Base-by-base conservation (phyloP, 2,797 vertebrate species). In the Argentina silus region DNA sequence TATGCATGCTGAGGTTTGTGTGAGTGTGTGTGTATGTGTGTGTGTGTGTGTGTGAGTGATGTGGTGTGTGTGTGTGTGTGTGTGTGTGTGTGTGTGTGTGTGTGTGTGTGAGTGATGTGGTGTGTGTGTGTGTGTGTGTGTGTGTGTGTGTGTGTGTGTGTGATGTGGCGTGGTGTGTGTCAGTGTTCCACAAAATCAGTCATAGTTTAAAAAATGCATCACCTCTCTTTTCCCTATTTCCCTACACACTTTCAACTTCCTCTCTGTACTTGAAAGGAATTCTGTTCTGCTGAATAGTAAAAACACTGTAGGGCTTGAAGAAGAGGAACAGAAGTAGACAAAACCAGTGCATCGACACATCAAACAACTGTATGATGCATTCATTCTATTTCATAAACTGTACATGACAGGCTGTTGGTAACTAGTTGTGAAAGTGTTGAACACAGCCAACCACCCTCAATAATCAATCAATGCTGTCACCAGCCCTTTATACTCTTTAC, bases 161-260 rank as follows among this genome's bases (percentile, higher is more conserved):
- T 51, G 27, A 36, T 36, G 27, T 7, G 56, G 27, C 10, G 9
- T 59, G 56, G 27, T 21, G 9, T 59, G 19, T n/a, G 11, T 17
- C 14, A 36, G 21, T 19, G 14, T 51, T 50, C 21, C 12, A 53
- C 21, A 53, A 42, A 17, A 36, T 36, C 8, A 51, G 3, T 44
- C 19, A 17, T 11, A 11, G 1, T 15, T 36, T 14, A 67, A 48
- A 36, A 67, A 51, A 15, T 6, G 45, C 36, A 50, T 50, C 2
- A 2, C 19, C 19, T 14, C 12, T 51, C 47, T 47, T 42, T 36
- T 36, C 12, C 36, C 23, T 36, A 12, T 7, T 6, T 7, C 23
- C 21, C 57, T 23, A 60, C 21, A 59, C 19, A 7, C 47, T 67
- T 67, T 50, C 47, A 67, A 50, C 65, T n/a, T 53, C 42, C n/a